Percentiles rank a stretch among this genome's conserved stretches.
These are phyloP conservation scores for Choristoneura rosaceana DNA, from an alignment of 2,888 invertebrate species.

Conservation along the genomic window DNA sequence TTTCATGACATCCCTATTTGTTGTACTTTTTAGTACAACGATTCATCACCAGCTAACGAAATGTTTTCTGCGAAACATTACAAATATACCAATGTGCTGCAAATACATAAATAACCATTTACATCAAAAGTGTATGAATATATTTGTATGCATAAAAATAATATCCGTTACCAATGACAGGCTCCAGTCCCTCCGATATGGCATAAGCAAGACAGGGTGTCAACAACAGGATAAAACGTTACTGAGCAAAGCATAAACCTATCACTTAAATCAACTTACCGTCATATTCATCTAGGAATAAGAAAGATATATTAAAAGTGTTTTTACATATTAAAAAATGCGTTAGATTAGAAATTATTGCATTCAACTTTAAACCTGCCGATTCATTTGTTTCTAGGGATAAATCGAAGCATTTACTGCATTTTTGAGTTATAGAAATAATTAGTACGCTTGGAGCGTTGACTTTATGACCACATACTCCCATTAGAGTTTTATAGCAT, in stretches of 20 bases:
- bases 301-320: slow-evolving; percentile 25
- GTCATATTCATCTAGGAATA: slow-evolving; percentile 25
- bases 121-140: slow-evolving; percentile 14
- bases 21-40: not conserved
- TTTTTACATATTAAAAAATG: slow-evolving; percentile 28
- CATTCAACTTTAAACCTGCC: not conserved
- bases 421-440: slow-evolving; percentile 25
- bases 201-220: slow-evolving; percentile 40
- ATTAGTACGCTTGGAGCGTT: slow-evolving; percentile 60
- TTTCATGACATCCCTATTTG: not conserved
- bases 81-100: slow-evolving; percentile 19
- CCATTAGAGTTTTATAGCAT: slow-evolving; percentile 76
- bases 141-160: slow-evolving; percentile 26
- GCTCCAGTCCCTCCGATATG: slow-evolving; percentile 24
- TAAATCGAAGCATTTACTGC: slow-evolving; percentile 29
- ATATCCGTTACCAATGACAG: slow-evolving; percentile 29
- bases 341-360: slow-evolving; percentile 14
- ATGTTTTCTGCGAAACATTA: slow-evolving; percentile 20
- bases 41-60: not conserved
- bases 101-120: slow-evolving; percentile 4
- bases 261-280: slow-evolving; percentile 33
- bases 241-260: slow-evolving; percentile 36
- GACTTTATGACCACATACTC: slow-evolving; percentile 86
- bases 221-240: slow-evolving; percentile 30
- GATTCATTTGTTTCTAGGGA: slow-evolving; percentile 2